A percentile compares a stretch with the other conserved stretches of the same genome.
Conservation (phyloP, 2,888 invertebrate genomes). For the Patella pellucida region DNA sequence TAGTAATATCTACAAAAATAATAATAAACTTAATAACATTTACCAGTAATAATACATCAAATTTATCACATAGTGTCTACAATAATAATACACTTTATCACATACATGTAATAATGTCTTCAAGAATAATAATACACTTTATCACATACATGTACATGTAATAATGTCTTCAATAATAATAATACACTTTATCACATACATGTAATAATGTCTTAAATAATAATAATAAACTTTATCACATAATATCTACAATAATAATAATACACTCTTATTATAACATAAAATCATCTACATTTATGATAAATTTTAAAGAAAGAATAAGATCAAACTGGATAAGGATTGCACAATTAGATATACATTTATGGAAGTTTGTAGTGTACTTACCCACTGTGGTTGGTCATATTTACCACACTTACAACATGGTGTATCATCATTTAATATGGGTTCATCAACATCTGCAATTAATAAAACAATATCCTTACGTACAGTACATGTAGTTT, state of each 20-base stretch:
- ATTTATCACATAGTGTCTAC: not conserved
- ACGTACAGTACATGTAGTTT: too few species aligned
- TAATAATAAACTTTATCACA: too few species aligned
- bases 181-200: not conserved
- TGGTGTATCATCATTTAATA: conserved; percentile 77
- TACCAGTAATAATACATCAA: not conserved
- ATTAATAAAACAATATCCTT: too few species aligned
- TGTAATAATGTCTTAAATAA: too few species aligned
- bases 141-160: not conserved
- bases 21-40: not conserved
- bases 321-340: not conserved
- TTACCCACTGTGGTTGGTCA: conserved; percentile 91
- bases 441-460: not conserved
- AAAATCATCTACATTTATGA: not conserved
- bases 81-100: too few species aligned
- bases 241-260: too few species aligned
- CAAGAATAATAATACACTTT: too few species aligned
- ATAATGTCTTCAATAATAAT: not conserved
- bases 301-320: not conserved
- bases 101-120: too few species aligned
- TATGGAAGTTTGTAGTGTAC: conserved; percentile 20
- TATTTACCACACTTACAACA: conserved; percentile 92
- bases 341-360: too few species aligned
- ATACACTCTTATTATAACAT: not conserved
- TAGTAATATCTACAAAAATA: conserved; percentile 80